These are phyloP conservation scores for Styela plicata DNA, from an alignment of 23 tunicate genomes.

Conservation along the genomic window DNA sequence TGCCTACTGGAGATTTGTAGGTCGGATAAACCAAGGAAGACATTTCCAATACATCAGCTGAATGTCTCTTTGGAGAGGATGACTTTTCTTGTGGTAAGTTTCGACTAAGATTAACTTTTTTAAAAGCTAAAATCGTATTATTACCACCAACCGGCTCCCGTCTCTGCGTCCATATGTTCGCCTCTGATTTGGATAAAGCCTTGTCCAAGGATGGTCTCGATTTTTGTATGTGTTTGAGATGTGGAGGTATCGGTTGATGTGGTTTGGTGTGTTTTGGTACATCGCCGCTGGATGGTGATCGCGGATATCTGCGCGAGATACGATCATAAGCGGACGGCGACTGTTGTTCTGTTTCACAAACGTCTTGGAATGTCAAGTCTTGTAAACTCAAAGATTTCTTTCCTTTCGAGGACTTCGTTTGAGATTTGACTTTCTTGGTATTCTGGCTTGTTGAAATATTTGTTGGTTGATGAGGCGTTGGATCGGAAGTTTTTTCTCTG, in stretches of 20 bases:
- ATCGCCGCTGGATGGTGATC: neutral
- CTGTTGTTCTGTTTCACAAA: neutral
- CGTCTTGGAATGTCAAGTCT: conserved; percentile 34
- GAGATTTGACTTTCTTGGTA: conserved; percentile 1
- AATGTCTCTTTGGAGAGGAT: conserved; percentile 3
- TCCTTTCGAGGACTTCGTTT: neutral
- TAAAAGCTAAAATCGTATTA: conserved; percentile 4
- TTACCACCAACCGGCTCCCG: neutral
- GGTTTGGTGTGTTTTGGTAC: neutral
- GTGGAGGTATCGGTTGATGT: neutral
- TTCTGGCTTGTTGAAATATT: neutral
- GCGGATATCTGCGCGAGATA: conserved; percentile 1
- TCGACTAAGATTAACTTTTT: neutral
- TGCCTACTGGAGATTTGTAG: neutral
- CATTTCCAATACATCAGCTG: conserved; percentile 1
- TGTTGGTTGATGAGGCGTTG: neutral
- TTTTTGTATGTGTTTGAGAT: neutral
- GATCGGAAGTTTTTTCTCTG: neutral
- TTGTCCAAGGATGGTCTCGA: conserved; percentile 17
- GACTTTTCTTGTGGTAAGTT: neutral
- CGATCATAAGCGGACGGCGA: neutral
- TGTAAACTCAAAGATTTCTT: conserved; percentile 47
- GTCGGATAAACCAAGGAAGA: neutral
- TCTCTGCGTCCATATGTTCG: neutral
- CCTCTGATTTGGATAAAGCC: conserved; percentile 29